Base-by-base conservation (phyloP, 2,888 invertebrate genomes). In the Sepiola atlantica region DNA sequence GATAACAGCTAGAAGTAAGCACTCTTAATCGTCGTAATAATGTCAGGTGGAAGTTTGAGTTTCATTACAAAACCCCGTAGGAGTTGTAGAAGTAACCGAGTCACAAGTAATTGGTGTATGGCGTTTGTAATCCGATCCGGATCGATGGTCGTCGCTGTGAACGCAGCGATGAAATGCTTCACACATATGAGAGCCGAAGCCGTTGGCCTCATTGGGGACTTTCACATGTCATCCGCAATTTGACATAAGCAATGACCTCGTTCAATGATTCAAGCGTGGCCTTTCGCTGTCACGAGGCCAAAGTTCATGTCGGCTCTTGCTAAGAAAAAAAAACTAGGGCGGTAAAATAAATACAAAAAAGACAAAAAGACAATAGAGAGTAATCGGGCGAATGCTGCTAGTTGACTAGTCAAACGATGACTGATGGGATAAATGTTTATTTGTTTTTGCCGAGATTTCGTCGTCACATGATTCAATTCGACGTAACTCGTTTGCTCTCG, bases 91-190 rank as follows among this genome's bases (percentile, higher is more conserved):
- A n/a, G 77, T 18, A 45, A 45, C 14, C 14, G 77, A 77, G 77
- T 77, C 28, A 77, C n/a, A 14, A 8, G n/a, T 77, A 77, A 77
- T 77, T n/a, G n/a, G n/a, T 18, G n/a, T 28, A 77, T 77, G n/a
- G n/a, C 77, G 28, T 18, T 77, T n/a, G 10, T 77, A n/a, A 77
- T n/a, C 4, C n/a, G n/a, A 77, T 32, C 14, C 77, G 77, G n/a
- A 77, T 77, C 77, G 77, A 77, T 77, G 77, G 77, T n/a, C 16
- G n/a, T n/a, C 77, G 77, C 77, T 77, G 77, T 77, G 77, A 77
- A 77, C 77, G n/a, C 14, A 77, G n/a, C n/a, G 21, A n/a, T 77
- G 77, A 32, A 77, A n/a, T 77, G n/a, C 77, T 77, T 77, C 77
- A 77, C 77, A 77, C 77, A 77, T 77, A n/a, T 45, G 77, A 32